These are phyloP conservation scores for Drosophila kanekoi DNA, from an alignment of 2,888 invertebrate genomes.

Conservation along the genomic window DNA sequence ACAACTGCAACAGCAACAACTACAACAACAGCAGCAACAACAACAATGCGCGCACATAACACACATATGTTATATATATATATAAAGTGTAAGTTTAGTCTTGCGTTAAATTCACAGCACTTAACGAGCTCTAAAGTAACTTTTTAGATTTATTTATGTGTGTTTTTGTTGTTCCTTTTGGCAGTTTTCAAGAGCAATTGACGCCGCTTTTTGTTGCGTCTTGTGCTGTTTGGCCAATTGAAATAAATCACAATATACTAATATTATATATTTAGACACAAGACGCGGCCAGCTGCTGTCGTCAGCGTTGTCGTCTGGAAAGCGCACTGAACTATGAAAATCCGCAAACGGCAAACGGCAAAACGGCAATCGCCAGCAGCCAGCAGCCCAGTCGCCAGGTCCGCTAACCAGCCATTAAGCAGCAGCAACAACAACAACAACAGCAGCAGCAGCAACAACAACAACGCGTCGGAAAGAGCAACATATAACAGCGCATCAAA, in stretches of 20 bases:
- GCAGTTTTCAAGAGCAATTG: constrained; percentile 59
- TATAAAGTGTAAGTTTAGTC: constrained; percentile 1
- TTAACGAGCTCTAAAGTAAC: constrained; percentile 6
- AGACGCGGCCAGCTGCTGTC: constrained; percentile 49
- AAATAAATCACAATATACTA: constrained; percentile 35
- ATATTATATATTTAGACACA: constrained; percentile 28
- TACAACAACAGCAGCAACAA: constrained; percentile 21
- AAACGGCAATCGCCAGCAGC: constrained; percentile 51
- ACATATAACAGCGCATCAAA: constrained; percentile 65
- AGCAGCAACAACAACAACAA: constrained; percentile 35
- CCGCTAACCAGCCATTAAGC: constrained; percentile 61
- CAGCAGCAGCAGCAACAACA: constrained; percentile 15
- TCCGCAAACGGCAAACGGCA: constrained; percentile 55
- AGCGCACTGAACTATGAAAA: constrained; percentile 82
- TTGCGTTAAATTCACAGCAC: constrained; percentile 18
- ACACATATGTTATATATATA: constrained; percentile 6
- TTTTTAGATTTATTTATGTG: constrained; percentile 10
- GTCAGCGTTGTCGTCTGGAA: constrained; percentile 74
- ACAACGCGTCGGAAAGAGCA: constrained; percentile 31
- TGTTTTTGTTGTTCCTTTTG: constrained; percentile 32
- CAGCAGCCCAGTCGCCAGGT: constrained; percentile 50
- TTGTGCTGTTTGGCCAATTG: constrained; percentile 23
- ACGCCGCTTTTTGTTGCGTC: constrained; percentile 24
- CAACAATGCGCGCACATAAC: constrained; percentile 29
- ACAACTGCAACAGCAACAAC: constrained; percentile 22